Base-by-base conservation (phyloP, 2,888 invertebrate species). In the Epirrhoe tristata region DNA sequence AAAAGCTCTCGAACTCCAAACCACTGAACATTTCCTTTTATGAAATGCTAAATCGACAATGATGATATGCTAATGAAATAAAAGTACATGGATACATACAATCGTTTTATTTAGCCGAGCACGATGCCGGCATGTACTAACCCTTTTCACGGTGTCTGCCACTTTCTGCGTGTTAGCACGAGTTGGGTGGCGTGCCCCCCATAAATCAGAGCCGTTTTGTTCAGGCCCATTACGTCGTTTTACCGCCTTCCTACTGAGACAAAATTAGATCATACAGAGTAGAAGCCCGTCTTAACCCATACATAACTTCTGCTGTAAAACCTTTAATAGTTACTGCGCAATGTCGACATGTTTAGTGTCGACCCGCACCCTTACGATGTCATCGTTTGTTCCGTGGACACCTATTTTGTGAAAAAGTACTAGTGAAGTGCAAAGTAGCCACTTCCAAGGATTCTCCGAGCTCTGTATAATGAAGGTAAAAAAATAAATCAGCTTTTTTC, bases 131-230 rank as follows among this genome's bases (percentile, higher is more conserved):
- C 84, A 81, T 83, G 84, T 82, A 78, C 79, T 84, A 87, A 87
- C 88, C 88, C 88, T 88, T 88, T 86, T 84, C 85, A 86, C 84
- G 81, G 83, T 81, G 83, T 87, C 87, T 87, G 87, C 84, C 86
- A 86, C 85, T 87, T 87, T 88, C 88, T 88, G 89, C 89, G 86
- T 84, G 87, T 86, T 85, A 84, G 88, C 81, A 75, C 84, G 82
- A 83, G 82, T 81, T 83, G 87, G 86, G 87, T 84, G 86, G 85
- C 81, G 80, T 75, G 85, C 82, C 86, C 86, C 81, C 83, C 82
- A 89, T 89, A 90, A 90, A 90, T 90, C 90, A 89, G 87, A 83
- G 85, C 84, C 88, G 85, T 90, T 89, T 89, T 89, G 88, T 89
- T 89, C 88, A 81, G 86, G 83, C 83, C 89, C 88, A 90, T 91